phyloP scores from a whole-genome alignment of 1,140 invertebrate species.

The Drosophila auraria region DNA sequence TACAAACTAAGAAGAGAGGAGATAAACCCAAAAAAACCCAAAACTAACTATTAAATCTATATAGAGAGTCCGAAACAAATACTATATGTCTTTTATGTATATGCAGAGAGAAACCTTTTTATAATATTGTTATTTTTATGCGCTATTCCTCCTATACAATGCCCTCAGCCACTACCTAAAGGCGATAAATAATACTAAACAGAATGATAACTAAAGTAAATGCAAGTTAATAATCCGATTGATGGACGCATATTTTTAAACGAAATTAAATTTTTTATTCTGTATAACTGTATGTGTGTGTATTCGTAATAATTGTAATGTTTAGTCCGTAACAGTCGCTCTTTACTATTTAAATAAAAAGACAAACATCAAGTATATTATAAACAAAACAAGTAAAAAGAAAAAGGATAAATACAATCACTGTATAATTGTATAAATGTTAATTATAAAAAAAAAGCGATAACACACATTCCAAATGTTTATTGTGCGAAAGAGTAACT shows the following conservation, averaged over 20 bases:
- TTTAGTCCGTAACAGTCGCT: conserved; percentile 76
- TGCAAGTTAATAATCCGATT: conserved; percentile 61
- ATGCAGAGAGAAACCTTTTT: conserved; percentile 65
- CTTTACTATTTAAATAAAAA: conserved; percentile 72
- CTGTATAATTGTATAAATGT: conserved; percentile 77
- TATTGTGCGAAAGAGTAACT: conserved; percentile 54
- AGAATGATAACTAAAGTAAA: conserved; percentile 31
- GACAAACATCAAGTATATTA: conserved; percentile 50
- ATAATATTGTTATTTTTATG: conserved; percentile 80
- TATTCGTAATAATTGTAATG: conserved; percentile 67
- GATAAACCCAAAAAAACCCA: conserved; percentile 12
- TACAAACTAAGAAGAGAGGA: conserved; percentile 46
- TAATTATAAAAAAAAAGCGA: conserved; percentile 52
- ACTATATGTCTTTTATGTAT: conserved; percentile 57
- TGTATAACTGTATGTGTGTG: conserved; percentile 71
- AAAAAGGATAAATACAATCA: conserved; percentile 56
- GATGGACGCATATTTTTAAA: conserved; percentile 54
- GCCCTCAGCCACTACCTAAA: conserved; percentile 33
- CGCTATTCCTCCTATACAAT: conserved; percentile 64
- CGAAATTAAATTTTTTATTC: conserved; percentile 66
- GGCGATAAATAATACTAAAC: conserved; percentile 4
- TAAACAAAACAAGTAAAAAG: conserved; percentile 18
- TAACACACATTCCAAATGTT: conserved; percentile 78
- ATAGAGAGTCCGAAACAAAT: conserved; percentile 31
- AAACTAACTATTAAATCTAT: conserved; percentile 51